Conservation (phyloP, 2,113 vertebrate species). For the Mohoua ochrocephala region DNA sequence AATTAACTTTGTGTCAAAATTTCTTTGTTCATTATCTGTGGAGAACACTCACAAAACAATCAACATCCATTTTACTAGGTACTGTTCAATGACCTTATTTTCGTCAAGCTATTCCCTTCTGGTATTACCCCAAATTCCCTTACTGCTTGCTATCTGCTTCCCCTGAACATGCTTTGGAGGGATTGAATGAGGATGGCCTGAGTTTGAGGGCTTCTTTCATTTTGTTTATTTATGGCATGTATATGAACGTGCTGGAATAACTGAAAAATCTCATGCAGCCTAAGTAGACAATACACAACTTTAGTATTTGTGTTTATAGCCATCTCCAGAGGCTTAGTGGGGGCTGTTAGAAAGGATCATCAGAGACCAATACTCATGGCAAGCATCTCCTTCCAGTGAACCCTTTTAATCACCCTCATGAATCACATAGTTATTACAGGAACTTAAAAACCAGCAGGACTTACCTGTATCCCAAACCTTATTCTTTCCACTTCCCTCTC, state of each 20-base stretch:
- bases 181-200: neutral
- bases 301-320: neutral
- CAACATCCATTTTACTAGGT: neutral
- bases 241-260: neutral
- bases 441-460: neutral
- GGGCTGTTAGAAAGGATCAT: neutral
- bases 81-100: neutral
- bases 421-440: neutral
- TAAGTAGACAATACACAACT: neutral
- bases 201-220: neutral
- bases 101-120: neutral
- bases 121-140: neutral
- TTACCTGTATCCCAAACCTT: neutral
- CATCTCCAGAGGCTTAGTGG: neutral
- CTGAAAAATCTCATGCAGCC: neutral
- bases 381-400: neutral
- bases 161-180: neutral
- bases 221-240: neutral
- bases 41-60: conserved; percentile 24
- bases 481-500: neutral
- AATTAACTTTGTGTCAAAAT: conserved; percentile 58
- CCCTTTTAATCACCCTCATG: neutral
- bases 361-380: neutral
- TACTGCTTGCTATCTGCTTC: neutral
- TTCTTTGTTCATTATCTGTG: conserved; percentile 29